These are phyloP conservation scores for Drosophila affinis DNA, from an alignment of 2,888 invertebrate species.

Conservation along the genomic window DNA sequence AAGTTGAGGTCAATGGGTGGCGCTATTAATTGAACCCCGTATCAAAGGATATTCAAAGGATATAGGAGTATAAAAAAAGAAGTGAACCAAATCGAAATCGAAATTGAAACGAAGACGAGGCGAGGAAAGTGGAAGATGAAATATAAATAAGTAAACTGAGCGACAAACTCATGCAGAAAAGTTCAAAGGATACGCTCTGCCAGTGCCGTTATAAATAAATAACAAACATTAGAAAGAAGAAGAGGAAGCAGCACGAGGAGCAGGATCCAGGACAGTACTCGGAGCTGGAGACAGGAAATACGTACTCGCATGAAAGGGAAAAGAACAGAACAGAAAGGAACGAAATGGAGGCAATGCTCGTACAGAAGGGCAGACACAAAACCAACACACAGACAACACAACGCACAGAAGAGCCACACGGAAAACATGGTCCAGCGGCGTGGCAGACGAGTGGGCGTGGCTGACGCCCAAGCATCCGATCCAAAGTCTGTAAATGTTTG, in stretches of 20 bases:
- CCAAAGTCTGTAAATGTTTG: conserved; percentile 5
- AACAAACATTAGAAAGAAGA: conserved; percentile 66
- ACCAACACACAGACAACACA: conserved; percentile 16
- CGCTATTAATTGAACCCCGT: conserved; percentile 59
- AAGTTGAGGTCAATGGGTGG: conserved; percentile 40
- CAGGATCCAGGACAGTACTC: not conserved
- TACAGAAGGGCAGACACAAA: conserved; percentile 2
- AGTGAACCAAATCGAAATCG: conserved; percentile 1
- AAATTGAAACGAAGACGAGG: conserved; percentile 14
- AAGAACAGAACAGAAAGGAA: conserved; percentile 11
- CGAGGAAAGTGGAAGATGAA: conserved; percentile 19
- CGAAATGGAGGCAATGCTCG: not conserved
- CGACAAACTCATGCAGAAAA: conserved; percentile 71
- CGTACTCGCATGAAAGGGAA: conserved; percentile 48
- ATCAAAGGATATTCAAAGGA: conserved; percentile 48
- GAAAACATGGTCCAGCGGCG: conserved; percentile 4
- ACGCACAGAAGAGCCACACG: conserved; percentile 2
- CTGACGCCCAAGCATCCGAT: conserved; percentile 42
- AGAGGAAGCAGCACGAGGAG: conserved; percentile 20
- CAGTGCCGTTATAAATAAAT: conserved; percentile 74
- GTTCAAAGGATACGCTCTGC: conserved; percentile 72
- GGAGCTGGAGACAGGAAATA: conserved; percentile 14
- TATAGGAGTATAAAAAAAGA: conserved; percentile 9
- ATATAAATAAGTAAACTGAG: conserved; percentile 50
- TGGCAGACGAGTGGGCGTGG: conserved; percentile 48